These are phyloP conservation scores for Sphaerophoria taeniata DNA, from an alignment of 2,888 invertebrate genomes.

Conservation along the genomic window DNA sequence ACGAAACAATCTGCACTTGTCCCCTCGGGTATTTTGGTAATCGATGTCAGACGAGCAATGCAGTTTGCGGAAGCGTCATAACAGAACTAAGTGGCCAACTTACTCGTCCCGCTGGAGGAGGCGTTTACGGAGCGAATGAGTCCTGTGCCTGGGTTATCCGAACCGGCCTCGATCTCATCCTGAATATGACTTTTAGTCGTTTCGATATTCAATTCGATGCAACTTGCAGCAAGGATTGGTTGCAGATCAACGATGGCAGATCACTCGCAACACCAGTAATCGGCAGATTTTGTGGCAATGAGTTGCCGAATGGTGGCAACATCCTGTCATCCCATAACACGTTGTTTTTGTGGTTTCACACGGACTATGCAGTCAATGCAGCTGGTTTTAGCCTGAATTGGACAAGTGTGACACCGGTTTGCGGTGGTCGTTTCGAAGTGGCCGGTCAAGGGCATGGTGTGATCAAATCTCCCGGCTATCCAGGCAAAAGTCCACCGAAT, in stretches of 20 bases:
- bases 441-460: conserved; percentile 85
- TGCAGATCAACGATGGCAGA: conserved; percentile 93
- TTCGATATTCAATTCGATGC: conserved; percentile 86
- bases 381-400: conserved; percentile 91
- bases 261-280: conserved; percentile 88
- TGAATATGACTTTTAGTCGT: conserved; percentile 90
- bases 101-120: conserved; percentile 84
- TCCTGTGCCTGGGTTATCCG: conserved; percentile 93
- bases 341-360: conserved; percentile 91
- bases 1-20: conserved; percentile 86
- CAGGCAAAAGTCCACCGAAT: conserved; percentile 92
- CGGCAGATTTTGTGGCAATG: conserved; percentile 91
- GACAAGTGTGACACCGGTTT: conserved; percentile 88
- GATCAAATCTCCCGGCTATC: conserved; percentile 94
- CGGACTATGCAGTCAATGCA: conserved; percentile 85
- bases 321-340: conserved; percentile 89
- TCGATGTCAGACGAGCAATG: conserved; percentile 85
- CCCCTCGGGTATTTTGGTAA: conserved; percentile 86
- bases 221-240: conserved; percentile 88
- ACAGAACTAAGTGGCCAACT: conserved; percentile 84
- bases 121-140: conserved; percentile 85
- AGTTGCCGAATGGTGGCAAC: conserved; percentile 87
- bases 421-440: conserved; percentile 87
- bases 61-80: conserved; percentile 86
- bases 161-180: conserved; percentile 86